Evolutionary conservation across 2,888 invertebrate genomes (phyloP), one percentile per base, ranked within the genome.

Genomic region (Parnassius apollo): DNA sequence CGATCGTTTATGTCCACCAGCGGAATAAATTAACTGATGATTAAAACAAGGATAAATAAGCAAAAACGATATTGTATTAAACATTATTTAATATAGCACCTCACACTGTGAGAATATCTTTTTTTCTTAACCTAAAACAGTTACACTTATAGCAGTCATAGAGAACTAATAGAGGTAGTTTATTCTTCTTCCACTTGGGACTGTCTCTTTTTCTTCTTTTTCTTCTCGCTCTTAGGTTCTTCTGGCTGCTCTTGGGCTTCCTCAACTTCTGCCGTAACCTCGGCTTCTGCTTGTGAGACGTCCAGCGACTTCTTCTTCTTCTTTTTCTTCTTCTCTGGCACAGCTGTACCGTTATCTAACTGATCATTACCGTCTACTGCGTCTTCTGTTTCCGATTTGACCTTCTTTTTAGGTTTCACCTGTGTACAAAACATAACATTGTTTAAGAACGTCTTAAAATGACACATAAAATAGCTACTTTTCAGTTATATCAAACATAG

Each of bases 291-390:
- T 54, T 74, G 76, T 9, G 82, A 79, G 2, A 75, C 71, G 59
- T 88, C 86, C 42, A 89, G 81, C 51, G 87, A 88, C 67, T 90
- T 92, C 77, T 90, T 93, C 73, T 93, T 93, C 74, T 86, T 87
- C 72, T 93, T 93, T 82, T 59, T 74, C 65, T 93, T 93, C 70
- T 92, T 92, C 18, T 86, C 85, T 12, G 75, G 70, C 2, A 80
- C 80, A 51, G 74, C 77, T 22, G 77, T 70, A 64, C 75, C 68
- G 68, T 72, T 69, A 25, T 67, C 66, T 44, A 70, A 59, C 25
- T 75, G 75, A 2, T 74, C 69, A 44, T 72, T 46, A 2, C 50
- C 67, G 13, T 69, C 70, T 35, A 69, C 73, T 59, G 74, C 71
- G 25, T 75, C 72, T 66, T 75, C 44, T 65, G 68, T 49, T 61